Base-by-base conservation (phyloP, 2,113 vertebrate species). In the Dryoscopus gambensis region DNA sequence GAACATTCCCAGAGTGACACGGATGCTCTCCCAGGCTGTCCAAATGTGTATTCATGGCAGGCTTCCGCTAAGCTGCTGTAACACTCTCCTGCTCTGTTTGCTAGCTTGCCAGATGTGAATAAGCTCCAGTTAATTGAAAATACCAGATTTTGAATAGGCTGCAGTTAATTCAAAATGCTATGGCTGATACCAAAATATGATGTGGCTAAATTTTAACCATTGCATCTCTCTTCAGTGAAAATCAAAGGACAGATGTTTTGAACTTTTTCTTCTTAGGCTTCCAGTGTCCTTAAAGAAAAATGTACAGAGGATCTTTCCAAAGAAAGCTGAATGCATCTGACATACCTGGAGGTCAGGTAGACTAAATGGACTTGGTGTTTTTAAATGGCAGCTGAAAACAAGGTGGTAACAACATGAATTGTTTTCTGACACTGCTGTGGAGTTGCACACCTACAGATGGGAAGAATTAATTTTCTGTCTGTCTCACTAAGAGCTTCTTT, bases 1-100 rank as follows among this genome's bases (percentile, higher is more conserved):
- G 73, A 96, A 91, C 94, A 96, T 98, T 97, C 95, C 90, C 96
- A 78, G 92, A 97, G 94, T 96, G 97, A 96, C 96, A 96, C 62
- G 93, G 96, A 95, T 82, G 92, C 93, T 96, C 96, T 97, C 97
- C 96, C 86, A 96, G 96, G 93, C 93, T 84, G 78, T 97, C 95
- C 80, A 97, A 98, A 98, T 97, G 96, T 93, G 78, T 95, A 89
- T 90, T 97, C 92, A 94, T 88, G 94, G 94, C 90, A 96, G 82
- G 82, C 80, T 95, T 94, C 76, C 1, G 64, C 93, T 94, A 97
- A 97, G 94, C 93, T 92, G 91, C 89, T 95, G 25, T 92, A 87
- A 85, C 68, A 78, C 71, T 77, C 85, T 95, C 86, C 33, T 0
- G 0, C 68, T 90, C 89, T 91, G 62, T 95, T 96, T 96, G 89